Evolutionary conservation across 2,797 vertebrate genomes (phyloP).

Genomic region (Thaleichthys pacificus): DNA sequence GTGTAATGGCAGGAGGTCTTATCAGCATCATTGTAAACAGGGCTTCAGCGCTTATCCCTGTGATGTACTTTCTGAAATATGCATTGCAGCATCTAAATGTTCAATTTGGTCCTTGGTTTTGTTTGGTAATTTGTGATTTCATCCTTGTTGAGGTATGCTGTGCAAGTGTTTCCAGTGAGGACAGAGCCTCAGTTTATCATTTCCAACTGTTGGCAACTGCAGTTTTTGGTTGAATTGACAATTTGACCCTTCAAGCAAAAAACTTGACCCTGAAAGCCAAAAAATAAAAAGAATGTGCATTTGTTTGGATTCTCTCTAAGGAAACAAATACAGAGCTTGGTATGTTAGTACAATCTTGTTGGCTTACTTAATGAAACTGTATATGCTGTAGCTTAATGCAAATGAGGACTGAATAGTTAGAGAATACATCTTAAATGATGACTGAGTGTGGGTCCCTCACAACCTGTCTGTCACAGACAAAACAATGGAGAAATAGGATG

Average conservation of each 20-base stretch:
- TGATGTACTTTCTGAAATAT: not conserved
- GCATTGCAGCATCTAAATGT: not conserved
- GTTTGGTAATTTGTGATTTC: too few species aligned
- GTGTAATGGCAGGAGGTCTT: slow-evolving; percentile 10
- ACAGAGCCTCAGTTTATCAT: not conserved
- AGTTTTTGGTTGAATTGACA: not conserved
- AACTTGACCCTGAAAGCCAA: too few species aligned
- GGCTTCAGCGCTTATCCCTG: slow-evolving; percentile 6
- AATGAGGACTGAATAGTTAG: slow-evolving; percentile 9
- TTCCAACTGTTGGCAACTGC: not conserved
- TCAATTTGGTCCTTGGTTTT: not conserved
- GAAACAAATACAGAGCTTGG: slow-evolving; percentile 1
- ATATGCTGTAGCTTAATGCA: slow-evolving; percentile 8
- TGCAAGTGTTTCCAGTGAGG: not conserved
- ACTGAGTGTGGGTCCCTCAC: slow-evolving; percentile 39
- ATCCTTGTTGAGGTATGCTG: too few species aligned
- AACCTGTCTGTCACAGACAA: slow-evolving; percentile 19
- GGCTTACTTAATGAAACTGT: slow-evolving; percentile 8
- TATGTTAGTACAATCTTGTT: slow-evolving; percentile 10
- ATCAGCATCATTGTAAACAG: slow-evolving; percentile 35
- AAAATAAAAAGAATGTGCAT: not conserved
- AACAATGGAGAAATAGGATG: slow-evolving; percentile 13
- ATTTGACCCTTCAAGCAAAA: not conserved
- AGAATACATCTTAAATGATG: not conserved
- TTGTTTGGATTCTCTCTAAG: not conserved